Evolutionary conservation across 2,888 invertebrate genomes (phyloP).

Genomic region (Hirtodrosophila confusa): DNA sequence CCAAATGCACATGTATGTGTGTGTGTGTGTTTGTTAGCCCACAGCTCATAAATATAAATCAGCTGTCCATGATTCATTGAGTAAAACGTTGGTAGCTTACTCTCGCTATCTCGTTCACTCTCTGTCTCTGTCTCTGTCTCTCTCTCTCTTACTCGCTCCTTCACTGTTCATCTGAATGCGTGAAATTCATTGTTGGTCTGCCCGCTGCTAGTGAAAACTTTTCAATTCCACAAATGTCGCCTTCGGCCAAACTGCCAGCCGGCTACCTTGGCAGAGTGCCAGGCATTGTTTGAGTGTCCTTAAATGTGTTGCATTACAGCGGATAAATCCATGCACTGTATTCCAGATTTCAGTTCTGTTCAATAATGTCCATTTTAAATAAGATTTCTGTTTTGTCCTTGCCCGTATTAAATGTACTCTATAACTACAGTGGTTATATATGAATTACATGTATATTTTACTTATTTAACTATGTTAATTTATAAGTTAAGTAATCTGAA

Average conservation of each 20-base stretch:
- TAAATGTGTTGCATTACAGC: constrained; percentile 43
- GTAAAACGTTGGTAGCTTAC: constrained; percentile 54
- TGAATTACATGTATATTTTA: no score
- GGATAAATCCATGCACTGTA: constrained; percentile 6
- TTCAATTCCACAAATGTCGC: constrained; percentile 69
- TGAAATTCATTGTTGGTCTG: constrained; percentile 60
- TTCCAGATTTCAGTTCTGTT: constrained; percentile 14
- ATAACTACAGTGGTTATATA: no score
- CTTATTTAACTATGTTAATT: background rate
- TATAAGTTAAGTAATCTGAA: no score
- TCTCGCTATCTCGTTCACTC: constrained; percentile 7
- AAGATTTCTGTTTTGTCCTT: no score
- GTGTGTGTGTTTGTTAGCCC: constrained; percentile 17
- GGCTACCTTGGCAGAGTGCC: constrained; percentile 63
- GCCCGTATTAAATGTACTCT: no score
- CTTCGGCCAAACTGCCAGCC: constrained; percentile 17
- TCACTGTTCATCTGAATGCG: constrained; percentile 32
- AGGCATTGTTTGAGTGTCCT: constrained; percentile 36
- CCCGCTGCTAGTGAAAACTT: constrained; percentile 53
- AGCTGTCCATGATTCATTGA: constrained; percentile 80
- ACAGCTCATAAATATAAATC: constrained; percentile 75
- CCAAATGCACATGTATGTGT: constrained; percentile 15
- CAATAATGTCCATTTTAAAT: constrained; percentile 16
- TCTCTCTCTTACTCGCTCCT: background rate
- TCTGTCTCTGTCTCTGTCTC: constrained; percentile 4